Evolutionary conservation across 2,888 invertebrate species (phyloP).

Genomic region (Tetrapedia diversipes): DNA sequence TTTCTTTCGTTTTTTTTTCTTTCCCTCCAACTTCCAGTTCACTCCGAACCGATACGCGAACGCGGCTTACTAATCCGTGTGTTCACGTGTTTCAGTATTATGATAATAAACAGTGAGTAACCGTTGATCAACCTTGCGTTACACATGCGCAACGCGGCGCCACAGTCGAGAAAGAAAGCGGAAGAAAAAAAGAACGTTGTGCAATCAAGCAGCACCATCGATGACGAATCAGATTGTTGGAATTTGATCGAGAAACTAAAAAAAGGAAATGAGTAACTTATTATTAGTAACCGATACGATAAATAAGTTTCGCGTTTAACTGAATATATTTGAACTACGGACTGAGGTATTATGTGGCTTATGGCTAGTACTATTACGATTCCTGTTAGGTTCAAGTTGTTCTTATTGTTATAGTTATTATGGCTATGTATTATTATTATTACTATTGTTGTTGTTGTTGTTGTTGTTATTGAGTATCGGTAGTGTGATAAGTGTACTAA

Average conservation of each 20-base stretch:
- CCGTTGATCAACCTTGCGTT: constrained; percentile 49
- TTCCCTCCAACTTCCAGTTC: not conserved
- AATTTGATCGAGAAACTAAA: not conserved
- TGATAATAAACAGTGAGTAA: constrained; percentile 55
- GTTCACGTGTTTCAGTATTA: constrained; percentile 53
- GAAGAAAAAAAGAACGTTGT: constrained; percentile 28
- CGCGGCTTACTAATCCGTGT: constrained; percentile 36
- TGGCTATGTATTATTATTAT: no score
- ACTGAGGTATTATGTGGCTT: no score
- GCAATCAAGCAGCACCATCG: constrained; percentile 20
- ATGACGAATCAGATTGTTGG: not conserved
- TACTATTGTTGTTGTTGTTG: no score
- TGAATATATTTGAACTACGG: no score
- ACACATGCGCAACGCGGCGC: constrained; percentile 7
- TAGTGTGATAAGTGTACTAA: no score
- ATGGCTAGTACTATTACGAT: no score
- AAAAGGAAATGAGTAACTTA: no score
- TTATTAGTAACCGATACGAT: not conserved
- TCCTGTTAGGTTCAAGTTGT: no score
- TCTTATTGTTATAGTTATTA: no score
- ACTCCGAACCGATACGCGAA: not conserved
- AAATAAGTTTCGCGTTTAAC: not conserved
- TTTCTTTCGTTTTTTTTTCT: not conserved
- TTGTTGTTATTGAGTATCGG: no score
- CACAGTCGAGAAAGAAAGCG: constrained; percentile 23